These are phyloP conservation scores for Paralichthys olivaceus DNA, from an alignment of 2,113 vertebrate species.

Conservation along the genomic window DNA sequence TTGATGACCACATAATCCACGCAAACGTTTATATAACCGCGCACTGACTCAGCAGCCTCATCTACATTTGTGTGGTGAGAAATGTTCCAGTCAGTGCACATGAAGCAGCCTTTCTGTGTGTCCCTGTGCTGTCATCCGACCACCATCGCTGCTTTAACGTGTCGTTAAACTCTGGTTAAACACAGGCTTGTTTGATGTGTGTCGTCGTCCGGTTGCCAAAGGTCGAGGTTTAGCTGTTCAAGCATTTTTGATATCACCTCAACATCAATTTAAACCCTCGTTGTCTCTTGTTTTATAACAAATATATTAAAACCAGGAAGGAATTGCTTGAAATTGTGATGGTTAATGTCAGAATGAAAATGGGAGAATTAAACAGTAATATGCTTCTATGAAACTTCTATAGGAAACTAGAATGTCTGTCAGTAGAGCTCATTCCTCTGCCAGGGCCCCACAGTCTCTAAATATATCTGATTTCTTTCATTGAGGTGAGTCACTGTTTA, in stretches of 20 bases:
- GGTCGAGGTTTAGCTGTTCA: not conserved
- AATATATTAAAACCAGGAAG: not conserved
- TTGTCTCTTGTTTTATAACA: not conserved
- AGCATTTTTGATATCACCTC: not conserved
- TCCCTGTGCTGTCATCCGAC: not conserved
- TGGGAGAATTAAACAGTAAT: too few species aligned
- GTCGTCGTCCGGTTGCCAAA: not conserved
- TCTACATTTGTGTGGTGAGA: not conserved
- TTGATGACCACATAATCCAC: too few species aligned
- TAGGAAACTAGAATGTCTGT: too few species aligned
- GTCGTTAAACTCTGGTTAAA: too few species aligned
- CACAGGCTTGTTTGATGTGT: not conserved
- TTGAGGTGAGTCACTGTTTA: too few species aligned
- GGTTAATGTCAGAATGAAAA: too few species aligned
- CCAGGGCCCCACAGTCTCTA: too few species aligned
- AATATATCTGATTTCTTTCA: too few species aligned
- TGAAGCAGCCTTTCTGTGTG: not conserved
- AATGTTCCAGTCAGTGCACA: not conserved
- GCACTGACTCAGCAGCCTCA: not conserved
- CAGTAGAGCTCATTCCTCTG: too few species aligned
- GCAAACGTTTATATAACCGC: not conserved
- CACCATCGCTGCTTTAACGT: not conserved
- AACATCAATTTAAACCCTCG: not conserved
- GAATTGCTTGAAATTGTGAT: not conserved
- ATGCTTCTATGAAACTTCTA: too few species aligned